Base-by-base conservation (phyloP, 2,797 vertebrate genomes). In the Hybognathus amarus region DNA sequence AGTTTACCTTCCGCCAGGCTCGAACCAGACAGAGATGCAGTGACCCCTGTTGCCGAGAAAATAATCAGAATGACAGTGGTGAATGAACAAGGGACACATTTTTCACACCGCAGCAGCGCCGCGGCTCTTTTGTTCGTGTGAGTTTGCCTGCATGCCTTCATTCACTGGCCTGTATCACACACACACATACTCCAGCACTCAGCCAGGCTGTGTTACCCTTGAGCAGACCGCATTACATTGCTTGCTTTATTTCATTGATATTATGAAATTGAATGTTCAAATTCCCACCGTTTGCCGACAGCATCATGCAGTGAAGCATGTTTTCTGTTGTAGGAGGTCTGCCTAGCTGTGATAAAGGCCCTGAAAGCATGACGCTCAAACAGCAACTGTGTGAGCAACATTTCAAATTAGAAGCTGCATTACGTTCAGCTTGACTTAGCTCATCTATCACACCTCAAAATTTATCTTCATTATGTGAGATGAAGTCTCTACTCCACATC, bases 1-100 rank as follows among this genome's bases (percentile, higher is more conserved):
- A 91, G 92, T 94, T 94, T 94, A 94, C 92, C 91, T 93, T 93
- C 90, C 88, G 87, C 87, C 87, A 88, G 91, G 88, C 91, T 87
- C 85, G 87, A n/a, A 89, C 85, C 87, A 86, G 85, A 91, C 90
- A 92, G 87, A 92, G 90, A 92, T 89, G 90, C 88, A 80, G 83
- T 93, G 92, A 94, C 93, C 94, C 93, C 90, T 90, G 89, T 90
- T 89, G 88, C 92, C 83, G 88, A 85, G 54, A 85, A 87, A 89
- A 80, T 82, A 85, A 85, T 40, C 83, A 64, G 83, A 83, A 76
- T 17, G 67, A 84, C 67, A 75, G 74, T 76, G 27, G 6, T 30
- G 71, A 85, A 73, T 45, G 66, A 85, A 82, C 38, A 71, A n/a
- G n/a, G 36, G 36, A 45, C 47, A 61, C 71, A 70, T 63, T 81